Evolutionary conservation across 1,140 invertebrate species (phyloP).

Genomic region (Chrysoperla carnea): DNA sequence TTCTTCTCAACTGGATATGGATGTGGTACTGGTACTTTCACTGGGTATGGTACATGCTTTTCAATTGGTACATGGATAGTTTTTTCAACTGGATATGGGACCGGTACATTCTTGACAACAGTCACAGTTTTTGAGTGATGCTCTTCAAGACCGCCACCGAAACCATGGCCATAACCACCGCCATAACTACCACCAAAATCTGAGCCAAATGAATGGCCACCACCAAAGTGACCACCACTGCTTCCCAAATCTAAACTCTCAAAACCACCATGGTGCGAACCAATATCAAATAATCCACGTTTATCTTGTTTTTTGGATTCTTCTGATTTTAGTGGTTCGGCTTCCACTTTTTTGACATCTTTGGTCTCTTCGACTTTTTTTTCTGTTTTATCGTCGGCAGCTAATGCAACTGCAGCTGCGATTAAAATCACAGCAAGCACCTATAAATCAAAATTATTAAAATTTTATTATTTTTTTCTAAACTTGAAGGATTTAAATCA

Average conservation of each 20-base stretch:
- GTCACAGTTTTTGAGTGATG: slow-evolving; percentile 51
- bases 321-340: slow-evolving; percentile 8
- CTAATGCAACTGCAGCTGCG: slow-evolving; percentile 25
- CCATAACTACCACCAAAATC: slow-evolving; percentile 10
- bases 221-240: background rate
- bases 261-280: slow-evolving; percentile 7
- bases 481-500: too few species aligned
- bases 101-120: slow-evolving; percentile 48
- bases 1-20: slow-evolving; percentile 57
- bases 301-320: slow-evolving; percentile 39
- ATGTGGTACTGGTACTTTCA: slow-evolving; percentile 30
- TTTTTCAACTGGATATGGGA: slow-evolving; percentile 20
- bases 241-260: slow-evolving; percentile 13
- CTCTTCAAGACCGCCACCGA: slow-evolving; percentile 21
- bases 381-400: slow-evolving; percentile 8
- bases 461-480: background rate
- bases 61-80: slow-evolving; percentile 33
- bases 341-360: background rate
- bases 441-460: slow-evolving; percentile 17
- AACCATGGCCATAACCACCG: slow-evolving; percentile 16
- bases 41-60: slow-evolving; percentile 42
- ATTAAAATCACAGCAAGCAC: slow-evolving; percentile 27
- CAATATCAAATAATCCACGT: slow-evolving; percentile 38
- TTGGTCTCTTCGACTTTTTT: slow-evolving; percentile 23
- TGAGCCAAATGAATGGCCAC: slow-evolving; percentile 8